A percentile compares a stretch with the other conserved stretches of the same genome.
These are phyloP conservation scores for Athrips mouffetella DNA, from an alignment of 2,888 invertebrate genomes.

Conservation along the genomic window DNA sequence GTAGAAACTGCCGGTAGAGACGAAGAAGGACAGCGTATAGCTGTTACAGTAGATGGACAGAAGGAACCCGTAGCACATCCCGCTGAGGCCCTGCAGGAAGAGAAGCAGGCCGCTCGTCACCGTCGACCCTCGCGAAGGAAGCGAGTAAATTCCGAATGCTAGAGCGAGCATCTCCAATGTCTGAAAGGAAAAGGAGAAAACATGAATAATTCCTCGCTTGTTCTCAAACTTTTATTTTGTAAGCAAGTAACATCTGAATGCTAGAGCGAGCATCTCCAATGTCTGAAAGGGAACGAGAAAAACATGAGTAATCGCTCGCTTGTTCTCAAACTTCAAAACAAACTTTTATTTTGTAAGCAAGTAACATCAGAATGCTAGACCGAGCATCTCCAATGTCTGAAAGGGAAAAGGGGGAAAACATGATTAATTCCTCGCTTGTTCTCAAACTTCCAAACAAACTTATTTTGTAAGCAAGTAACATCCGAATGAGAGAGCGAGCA, in stretches of 20 bases:
- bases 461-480: conserved; percentile 81
- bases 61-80: conserved; percentile 92
- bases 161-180: conserved; percentile 78
- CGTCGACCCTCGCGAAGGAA: conserved; percentile 81
- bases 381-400: conserved; percentile 75
- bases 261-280: conserved; percentile 77
- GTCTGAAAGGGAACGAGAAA: conserved; percentile 47
- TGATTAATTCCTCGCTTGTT: background rate
- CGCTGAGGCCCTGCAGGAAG: conserved; percentile 85
- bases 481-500: conserved; percentile 80
- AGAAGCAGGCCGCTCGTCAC: conserved; percentile 80
- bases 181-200: conserved; percentile 36
- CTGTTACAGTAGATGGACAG: conserved; percentile 88
- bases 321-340: no score
- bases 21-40: conserved; percentile 89
- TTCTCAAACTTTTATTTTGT: no score
- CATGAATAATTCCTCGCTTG: background rate
- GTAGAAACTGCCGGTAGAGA: conserved; percentile 92
- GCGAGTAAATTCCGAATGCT: conserved; percentile 79
- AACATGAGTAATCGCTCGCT: background rate
- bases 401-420: background rate
- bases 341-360: no score
- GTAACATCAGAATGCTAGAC: conserved; percentile 80
- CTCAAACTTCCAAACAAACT: no score
- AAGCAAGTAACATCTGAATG: conserved; percentile 80